phyloP scores from a whole-genome alignment of 2,113 vertebrate species.

The Misgurnus mizolepis region DNA sequence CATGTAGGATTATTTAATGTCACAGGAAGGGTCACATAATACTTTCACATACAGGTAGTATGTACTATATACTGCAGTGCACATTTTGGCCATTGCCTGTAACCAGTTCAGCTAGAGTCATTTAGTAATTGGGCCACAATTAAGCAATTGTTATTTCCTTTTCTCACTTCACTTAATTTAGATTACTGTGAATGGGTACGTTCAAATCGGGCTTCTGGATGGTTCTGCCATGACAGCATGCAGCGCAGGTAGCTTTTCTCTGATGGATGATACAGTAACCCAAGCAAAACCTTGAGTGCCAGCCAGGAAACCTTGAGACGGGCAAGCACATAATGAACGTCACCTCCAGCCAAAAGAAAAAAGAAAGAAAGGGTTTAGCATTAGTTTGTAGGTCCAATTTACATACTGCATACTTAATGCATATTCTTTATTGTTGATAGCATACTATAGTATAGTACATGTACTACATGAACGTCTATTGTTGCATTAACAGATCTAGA shows the following conservation, averaged over 20 bases:
- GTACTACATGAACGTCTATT: no score
- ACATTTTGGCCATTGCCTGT: background rate
- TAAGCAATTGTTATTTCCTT: background rate
- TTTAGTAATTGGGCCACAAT: background rate
- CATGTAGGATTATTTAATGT: no score
- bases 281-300: constrained; percentile 28
- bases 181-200: background rate
- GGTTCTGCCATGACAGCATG: constrained; percentile 1
- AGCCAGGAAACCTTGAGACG: constrained; percentile 8
- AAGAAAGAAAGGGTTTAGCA: background rate
- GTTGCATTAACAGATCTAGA: no score
- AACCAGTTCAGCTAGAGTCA: background rate
- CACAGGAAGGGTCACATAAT: no score
- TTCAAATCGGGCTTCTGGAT: background rate
- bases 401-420: no score
- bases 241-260: constrained; percentile 3
- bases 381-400: no score
- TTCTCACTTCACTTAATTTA: background rate
- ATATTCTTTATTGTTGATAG: no score
- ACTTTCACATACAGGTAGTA: no score
- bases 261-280: constrained; percentile 32
- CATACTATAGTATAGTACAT: no score
- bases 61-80: no score
- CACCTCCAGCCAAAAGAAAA: background rate
- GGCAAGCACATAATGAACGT: constrained; percentile 31